Evolutionary conservation across 64 coral and sea anemone species (phyloP), one percentile per base, ranked within the genome.

Genomic region (Orbicella faveolata): DNA sequence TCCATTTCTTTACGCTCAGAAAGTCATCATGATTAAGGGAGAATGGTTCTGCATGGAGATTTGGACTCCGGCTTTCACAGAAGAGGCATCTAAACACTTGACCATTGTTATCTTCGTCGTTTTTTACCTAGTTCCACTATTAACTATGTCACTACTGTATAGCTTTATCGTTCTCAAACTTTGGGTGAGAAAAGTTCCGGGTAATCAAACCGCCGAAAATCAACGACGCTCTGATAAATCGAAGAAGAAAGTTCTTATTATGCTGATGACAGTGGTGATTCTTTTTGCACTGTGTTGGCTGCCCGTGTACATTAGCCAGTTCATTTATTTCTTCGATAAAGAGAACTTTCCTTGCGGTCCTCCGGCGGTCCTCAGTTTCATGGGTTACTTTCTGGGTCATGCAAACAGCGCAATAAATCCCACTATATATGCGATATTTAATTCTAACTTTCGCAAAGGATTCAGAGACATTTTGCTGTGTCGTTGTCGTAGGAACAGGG

Each of bases 151-250:
- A 0, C 41, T 94, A 2, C 65, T 97, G 36, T 97, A 97, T 17
- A 79, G 86, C 1, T 76, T 84, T 52, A 39, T 97, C 12, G 83
- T 97, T 23, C 87, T 87, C 74, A 94, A 97, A 41, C 89, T 97
- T 0, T 97, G 95, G 95, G 87, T 97, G 13, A 89, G 95, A n/a
- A 97, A 97, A 84, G 81, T 97, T 2, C 95, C 95, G 8, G 95
- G 95, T 8, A 89, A 91, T 61, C 74, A 89, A 64, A 97, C 83
- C 68, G 70, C 64, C 16, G 77, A 67, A 69, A 97, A 97, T 44
- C 91, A 97, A 37, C 92, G 78, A n/a, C 77, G 92, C 61, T 84
- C 83, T 6, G 89, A 97, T 2, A 91, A 66, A 36, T 94, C 88
- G n/a, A 97, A 88, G 67, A 97, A 94, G 73, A 97, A 97, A 83